Evolutionary conservation across 1,140 invertebrate species (phyloP).

Genomic region (Helicoverpa armigera): DNA sequence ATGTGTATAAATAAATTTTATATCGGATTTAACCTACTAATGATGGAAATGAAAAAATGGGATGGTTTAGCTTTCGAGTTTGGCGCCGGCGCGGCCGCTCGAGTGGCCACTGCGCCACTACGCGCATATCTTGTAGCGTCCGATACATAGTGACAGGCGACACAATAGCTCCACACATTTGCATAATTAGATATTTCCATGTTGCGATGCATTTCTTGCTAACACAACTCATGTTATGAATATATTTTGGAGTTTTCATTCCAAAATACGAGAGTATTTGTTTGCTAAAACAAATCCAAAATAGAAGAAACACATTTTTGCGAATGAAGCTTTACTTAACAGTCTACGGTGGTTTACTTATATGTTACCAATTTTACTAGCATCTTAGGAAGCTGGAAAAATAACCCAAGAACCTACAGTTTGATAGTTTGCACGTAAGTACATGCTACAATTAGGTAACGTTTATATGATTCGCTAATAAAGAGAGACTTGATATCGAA

Average conservation of each 20-base stretch:
- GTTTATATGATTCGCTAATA: conserved; percentile 7
- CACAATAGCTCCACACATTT: conserved; percentile 53
- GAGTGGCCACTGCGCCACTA: conserved; percentile 59
- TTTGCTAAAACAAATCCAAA: background rate
- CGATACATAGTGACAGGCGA: conserved; percentile 48
- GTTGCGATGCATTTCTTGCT: conserved; percentile 37
- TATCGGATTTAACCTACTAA: conserved; percentile 58
- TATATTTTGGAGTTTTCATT: background rate
- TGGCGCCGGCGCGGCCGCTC: conserved; percentile 59
- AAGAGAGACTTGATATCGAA: background rate
- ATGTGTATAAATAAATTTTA: conserved; percentile 61
- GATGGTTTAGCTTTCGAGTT: conserved; percentile 57
- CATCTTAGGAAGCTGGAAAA: no score
- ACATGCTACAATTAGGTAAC: no score
- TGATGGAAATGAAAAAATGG: conserved; percentile 65
- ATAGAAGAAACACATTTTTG: no score
- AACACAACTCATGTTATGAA: conserved; percentile 35
- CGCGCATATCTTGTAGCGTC: conserved; percentile 50
- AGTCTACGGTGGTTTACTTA: no score
- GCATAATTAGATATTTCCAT: conserved; percentile 54
- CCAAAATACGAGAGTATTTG: background rate
- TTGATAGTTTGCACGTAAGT: no score
- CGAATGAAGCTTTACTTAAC: no score
- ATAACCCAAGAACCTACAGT: no score
- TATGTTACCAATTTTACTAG: no score